These are phyloP conservation scores for Pseudonaja textilis DNA, from an alignment of 2,113 vertebrate genomes.

Conservation along the genomic window DNA sequence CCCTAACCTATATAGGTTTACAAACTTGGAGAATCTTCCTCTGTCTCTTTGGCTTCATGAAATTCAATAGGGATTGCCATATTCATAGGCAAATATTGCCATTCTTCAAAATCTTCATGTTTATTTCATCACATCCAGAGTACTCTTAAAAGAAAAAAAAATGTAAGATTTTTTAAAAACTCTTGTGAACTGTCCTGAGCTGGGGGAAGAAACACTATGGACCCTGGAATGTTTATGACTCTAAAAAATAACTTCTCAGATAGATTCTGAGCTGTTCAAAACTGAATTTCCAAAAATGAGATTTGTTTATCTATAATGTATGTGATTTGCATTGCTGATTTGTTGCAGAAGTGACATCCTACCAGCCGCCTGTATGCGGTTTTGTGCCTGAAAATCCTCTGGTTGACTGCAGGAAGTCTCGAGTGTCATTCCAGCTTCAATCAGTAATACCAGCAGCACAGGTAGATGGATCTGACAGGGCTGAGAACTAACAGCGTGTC, in stretches of 20 bases:
- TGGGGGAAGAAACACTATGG: background rate
- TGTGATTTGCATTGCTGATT: constrained; percentile 2
- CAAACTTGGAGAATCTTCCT: background rate
- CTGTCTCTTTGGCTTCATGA: background rate
- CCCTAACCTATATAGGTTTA: background rate
- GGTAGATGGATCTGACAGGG: constrained; percentile 75
- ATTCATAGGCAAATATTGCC: background rate
- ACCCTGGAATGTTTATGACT: background rate
- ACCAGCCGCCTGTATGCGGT: constrained; percentile 33
- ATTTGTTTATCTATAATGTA: background rate
- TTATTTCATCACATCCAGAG: background rate
- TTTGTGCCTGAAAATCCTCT: constrained; percentile 56
- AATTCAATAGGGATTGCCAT: background rate
- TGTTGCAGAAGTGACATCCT: constrained; percentile 6
- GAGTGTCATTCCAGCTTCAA: constrained; percentile 67
- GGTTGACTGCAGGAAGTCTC: constrained; percentile 65
- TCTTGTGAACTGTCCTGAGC: background rate
- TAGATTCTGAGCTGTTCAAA: background rate
- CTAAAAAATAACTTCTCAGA: background rate
- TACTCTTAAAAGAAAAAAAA: background rate
- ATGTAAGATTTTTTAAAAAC: background rate
- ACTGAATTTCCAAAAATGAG: background rate
- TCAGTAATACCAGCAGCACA: constrained; percentile 67
- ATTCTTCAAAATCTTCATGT: background rate
- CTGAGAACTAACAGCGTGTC: constrained; percentile 73